Evolutionary conservation across 2,113 vertebrate species (phyloP).

Genomic region (Prinia subflava): DNA sequence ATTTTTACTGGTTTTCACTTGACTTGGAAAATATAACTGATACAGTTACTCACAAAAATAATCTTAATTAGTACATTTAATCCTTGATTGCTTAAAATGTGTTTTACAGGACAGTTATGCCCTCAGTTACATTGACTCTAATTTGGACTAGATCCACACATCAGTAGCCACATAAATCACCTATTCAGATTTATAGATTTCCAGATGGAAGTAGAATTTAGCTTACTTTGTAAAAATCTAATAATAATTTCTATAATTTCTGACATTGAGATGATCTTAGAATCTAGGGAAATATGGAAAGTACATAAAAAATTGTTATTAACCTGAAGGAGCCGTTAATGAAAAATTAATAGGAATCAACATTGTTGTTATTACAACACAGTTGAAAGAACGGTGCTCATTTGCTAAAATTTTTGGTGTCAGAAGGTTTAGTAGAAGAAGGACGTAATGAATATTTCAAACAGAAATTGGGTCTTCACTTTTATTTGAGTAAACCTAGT

Average conservation of each 20-base stretch:
- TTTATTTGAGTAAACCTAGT: neutral
- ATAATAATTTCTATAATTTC: neutral
- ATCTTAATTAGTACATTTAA: neutral
- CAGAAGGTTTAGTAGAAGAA: neutral
- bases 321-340: neutral
- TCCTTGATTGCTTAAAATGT: neutral
- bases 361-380: neutral
- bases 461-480: neutral
- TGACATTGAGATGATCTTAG: neutral
- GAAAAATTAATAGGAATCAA: neutral
- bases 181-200: neutral
- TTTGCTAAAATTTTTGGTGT: neutral
- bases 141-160: neutral
- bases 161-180: neutral
- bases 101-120: neutral
- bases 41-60: neutral
- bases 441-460: neutral
- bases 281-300: neutral
- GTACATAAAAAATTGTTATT: neutral
- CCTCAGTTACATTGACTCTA: neutral
- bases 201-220: neutral
- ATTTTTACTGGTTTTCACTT: neutral
- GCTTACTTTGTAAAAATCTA: neutral
- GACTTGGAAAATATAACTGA: neutral
- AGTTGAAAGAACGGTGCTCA: neutral